A percentile compares a stretch with the other conserved stretches of the same genome.
These are phyloP conservation scores for Peromyscus nudipes DNA, from an alignment of 2,797 vertebrate species.

Conservation along the genomic window DNA sequence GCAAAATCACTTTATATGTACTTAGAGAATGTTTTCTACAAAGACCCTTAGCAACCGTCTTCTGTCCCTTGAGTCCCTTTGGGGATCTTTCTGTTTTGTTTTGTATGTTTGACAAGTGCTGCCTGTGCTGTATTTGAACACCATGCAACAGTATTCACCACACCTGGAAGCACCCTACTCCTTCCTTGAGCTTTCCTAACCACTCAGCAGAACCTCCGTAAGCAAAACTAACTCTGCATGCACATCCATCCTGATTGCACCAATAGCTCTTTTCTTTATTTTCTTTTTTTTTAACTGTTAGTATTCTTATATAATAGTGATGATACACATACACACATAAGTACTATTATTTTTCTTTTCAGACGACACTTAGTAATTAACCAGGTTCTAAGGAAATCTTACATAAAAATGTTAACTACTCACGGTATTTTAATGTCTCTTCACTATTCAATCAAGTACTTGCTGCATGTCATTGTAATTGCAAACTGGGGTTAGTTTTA, in stretches of 20 bases:
- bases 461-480: neutral
- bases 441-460: neutral
- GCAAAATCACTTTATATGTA: neutral
- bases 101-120: neutral
- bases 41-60: neutral
- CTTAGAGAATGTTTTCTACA: neutral
- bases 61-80: conserved; percentile 26
- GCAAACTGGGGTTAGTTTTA: neutral
- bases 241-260: neutral
- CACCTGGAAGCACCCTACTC: neutral
- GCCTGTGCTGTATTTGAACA: neutral
- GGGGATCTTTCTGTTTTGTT: neutral
- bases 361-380: neutral
- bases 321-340: neutral
- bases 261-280: neutral
- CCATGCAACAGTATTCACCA: neutral
- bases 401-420: neutral
- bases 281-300: neutral
- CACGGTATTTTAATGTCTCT: neutral
- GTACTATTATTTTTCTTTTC: neutral
- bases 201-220: neutral
- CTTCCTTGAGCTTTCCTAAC: neutral
- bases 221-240: neutral
- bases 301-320: neutral
- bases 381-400: neutral